phyloP scores from a whole-genome alignment of 1,140 invertebrate genomes.

The Drosophila rhopaloa region DNA sequence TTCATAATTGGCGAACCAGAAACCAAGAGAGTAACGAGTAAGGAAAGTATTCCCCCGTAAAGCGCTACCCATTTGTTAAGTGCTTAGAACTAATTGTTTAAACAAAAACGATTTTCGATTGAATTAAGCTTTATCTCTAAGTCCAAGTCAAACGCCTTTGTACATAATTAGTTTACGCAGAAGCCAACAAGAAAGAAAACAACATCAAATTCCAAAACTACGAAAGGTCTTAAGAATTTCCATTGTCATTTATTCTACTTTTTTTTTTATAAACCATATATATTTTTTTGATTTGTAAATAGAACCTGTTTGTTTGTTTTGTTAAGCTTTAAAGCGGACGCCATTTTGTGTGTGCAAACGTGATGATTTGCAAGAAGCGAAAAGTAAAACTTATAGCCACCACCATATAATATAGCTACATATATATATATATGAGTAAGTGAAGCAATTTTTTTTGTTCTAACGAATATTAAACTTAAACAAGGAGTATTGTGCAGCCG shows the following conservation, averaged over 20 bases:
- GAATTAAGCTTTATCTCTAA: conserved; percentile 36
- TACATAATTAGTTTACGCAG: conserved; percentile 42
- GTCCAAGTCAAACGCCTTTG: conserved; percentile 57
- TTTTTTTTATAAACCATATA: conserved; percentile 11
- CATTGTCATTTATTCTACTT: neutral
- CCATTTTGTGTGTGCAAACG: conserved; percentile 55
- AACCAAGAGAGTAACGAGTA: conserved; percentile 33
- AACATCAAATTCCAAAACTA: conserved; percentile 9
- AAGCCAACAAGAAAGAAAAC: conserved; percentile 13
- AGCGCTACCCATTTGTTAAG: conserved; percentile 19
- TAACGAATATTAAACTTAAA: neutral
- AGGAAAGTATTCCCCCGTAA: conserved; percentile 29
- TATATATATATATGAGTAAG: conserved; percentile 13
- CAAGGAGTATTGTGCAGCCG: conserved; percentile 27
- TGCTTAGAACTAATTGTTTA: conserved; percentile 38
- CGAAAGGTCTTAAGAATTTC: conserved; percentile 4
- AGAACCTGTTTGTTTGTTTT: conserved; percentile 39
- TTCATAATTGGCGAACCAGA: conserved; percentile 7
- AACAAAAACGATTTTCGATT: conserved; percentile 3
- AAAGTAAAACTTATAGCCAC: conserved; percentile 45
- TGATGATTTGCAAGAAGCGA: conserved; percentile 46
- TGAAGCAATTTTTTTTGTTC: conserved; percentile 21
- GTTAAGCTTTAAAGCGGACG: conserved; percentile 61
- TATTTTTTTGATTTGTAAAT: conserved; percentile 41
- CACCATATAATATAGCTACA: conserved; percentile 13